A percentile compares a stretch with the other conserved stretches of the same genome.
Evolutionary conservation across 1,140 invertebrate genomes (phyloP).

Genomic region (Sminthurinus signatus): DNA sequence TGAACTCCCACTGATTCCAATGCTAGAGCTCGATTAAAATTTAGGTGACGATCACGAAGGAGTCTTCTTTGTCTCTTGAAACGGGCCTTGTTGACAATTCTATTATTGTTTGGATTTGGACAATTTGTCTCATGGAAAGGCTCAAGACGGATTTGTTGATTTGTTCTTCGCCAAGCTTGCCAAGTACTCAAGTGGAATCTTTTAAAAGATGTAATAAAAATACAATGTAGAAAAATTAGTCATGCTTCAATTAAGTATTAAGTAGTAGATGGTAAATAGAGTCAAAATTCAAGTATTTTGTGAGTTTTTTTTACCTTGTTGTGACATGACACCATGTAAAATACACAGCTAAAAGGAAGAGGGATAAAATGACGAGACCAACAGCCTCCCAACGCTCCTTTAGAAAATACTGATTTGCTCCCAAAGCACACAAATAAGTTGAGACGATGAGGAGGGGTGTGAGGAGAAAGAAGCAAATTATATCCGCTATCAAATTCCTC

Average conservation of each 20-base stretch:
- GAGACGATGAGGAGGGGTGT: conserved; percentile 52
- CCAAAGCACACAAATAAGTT: conserved; percentile 51
- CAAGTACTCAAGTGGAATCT: conserved; percentile 40
- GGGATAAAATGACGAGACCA: conserved; percentile 47
- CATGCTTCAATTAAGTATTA: neutral
- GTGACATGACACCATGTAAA: conserved; percentile 47
- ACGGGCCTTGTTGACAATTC: too few species aligned
- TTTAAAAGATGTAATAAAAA: neutral
- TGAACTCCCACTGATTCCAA: too few species aligned
- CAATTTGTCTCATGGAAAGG: neutral
- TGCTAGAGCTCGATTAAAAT: too few species aligned
- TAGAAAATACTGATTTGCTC: conserved; percentile 47
- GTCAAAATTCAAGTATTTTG: neutral
- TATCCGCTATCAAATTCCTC: conserved; percentile 45
- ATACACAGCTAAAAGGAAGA: conserved; percentile 46
- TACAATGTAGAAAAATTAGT: neutral
- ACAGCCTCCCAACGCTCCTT: conserved; percentile 50
- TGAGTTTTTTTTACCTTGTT: conserved; percentile 42
- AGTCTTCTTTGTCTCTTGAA: too few species aligned
- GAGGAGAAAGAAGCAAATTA: conserved; percentile 50
- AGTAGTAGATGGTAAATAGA: neutral
- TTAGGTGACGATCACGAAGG: too few species aligned
- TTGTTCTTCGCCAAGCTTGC: conserved; percentile 25
- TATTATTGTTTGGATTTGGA: neutral
- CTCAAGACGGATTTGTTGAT: conserved; percentile 28